phyloP scores from a whole-genome alignment of 2,888 invertebrate genomes.

The Brenthis daphne region DNA sequence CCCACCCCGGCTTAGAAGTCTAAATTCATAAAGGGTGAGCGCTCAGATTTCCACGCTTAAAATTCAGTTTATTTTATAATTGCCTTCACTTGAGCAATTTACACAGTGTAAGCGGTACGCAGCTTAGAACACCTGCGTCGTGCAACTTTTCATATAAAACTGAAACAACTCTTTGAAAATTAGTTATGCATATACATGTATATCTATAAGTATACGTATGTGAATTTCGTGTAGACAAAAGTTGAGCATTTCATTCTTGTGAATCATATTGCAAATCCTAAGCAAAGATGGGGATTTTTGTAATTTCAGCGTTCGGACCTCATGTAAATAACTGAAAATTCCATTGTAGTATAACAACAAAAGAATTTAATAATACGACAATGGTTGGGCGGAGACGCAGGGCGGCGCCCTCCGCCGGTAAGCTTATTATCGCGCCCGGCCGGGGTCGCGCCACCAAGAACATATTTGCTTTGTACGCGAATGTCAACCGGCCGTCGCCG shows the following conservation, averaged over 20 bases:
- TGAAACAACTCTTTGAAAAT: slow-evolving; percentile 48
- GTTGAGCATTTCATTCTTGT: slow-evolving; percentile 12
- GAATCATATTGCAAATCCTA: slow-evolving; percentile 14
- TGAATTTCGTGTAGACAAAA: slow-evolving; percentile 12
- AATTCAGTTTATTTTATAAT: slow-evolving; percentile 67
- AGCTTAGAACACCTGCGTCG: slow-evolving; percentile 63
- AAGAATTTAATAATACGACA: slow-evolving; percentile 78
- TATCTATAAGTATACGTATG: background rate
- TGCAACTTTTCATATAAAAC: slow-evolving; percentile 54
- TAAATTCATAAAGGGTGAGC: slow-evolving; percentile 55
- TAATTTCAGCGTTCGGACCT: slow-evolving; percentile 63
- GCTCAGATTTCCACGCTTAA: slow-evolving; percentile 63
- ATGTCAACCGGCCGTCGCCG: slow-evolving; percentile 66
- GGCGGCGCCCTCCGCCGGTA: slow-evolving; percentile 61
- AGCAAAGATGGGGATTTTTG: slow-evolving; percentile 45
- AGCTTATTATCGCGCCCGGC: slow-evolving; percentile 73
- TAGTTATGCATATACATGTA: slow-evolving; percentile 20
- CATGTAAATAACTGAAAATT: slow-evolving; percentile 72
- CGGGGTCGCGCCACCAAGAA: slow-evolving; percentile 58
- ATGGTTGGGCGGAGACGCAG: slow-evolving; percentile 58
- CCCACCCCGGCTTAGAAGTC: slow-evolving; percentile 61
- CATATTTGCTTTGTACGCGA: slow-evolving; percentile 74
- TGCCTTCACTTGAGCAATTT: slow-evolving; percentile 49
- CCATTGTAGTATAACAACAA: slow-evolving; percentile 63
- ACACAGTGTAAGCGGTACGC: slow-evolving; percentile 48